These are phyloP conservation scores for Lucilia cuprina DNA, from an alignment of 1,140 invertebrate species.

Conservation along the genomic window DNA sequence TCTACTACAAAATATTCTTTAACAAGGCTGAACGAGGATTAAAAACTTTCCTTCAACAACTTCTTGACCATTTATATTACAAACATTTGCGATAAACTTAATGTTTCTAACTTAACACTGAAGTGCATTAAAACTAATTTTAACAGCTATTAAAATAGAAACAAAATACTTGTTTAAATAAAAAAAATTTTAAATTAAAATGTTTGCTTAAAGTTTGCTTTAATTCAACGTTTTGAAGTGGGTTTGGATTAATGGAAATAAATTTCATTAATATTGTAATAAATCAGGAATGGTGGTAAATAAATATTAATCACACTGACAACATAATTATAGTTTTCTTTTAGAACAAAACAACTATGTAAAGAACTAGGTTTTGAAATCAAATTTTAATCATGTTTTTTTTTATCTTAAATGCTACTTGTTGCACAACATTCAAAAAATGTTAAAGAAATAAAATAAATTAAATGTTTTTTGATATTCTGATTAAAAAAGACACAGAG, in stretches of 20 bases:
- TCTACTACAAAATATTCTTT: too few relatives aligned
- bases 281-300: conserved; percentile 1
- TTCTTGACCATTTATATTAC: too few relatives aligned
- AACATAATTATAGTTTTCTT: background rate
- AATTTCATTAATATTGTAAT: background rate
- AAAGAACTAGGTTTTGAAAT: too few relatives aligned
- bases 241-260: background rate
- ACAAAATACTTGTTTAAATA: background rate
- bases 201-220: background rate
- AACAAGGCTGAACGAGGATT: too few relatives aligned
- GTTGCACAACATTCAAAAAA: background rate
- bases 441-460: too few relatives aligned
- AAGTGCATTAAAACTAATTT: background rate
- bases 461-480: too few relatives aligned
- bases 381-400: background rate
- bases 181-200: background rate
- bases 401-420: background rate
- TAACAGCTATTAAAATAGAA: background rate
- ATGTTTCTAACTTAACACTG: too few relatives aligned
- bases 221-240: background rate
- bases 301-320: background rate
- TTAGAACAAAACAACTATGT: too few relatives aligned
- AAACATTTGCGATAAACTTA: too few relatives aligned
- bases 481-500: too few relatives aligned
- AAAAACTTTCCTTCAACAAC: too few relatives aligned